Conservation (phyloP, 2,888 invertebrate genomes). For the Parthenolecanium corni region DNA sequence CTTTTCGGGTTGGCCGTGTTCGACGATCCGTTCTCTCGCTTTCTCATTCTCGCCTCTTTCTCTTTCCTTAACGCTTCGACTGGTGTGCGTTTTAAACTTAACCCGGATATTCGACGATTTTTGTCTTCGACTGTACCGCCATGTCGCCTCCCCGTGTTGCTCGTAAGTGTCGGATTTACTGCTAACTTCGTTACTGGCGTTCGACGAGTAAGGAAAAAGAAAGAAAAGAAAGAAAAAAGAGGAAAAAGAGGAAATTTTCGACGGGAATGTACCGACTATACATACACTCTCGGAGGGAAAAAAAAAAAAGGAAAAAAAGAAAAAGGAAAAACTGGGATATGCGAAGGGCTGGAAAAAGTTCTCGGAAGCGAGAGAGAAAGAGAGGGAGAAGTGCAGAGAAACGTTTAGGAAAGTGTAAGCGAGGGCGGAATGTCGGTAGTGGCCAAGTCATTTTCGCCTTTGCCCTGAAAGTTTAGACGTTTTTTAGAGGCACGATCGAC, state of each 20-base stretch:
- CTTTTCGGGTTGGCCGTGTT: too few relatives aligned
- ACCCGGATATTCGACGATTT: constrained; percentile 28
- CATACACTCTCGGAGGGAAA: constrained; percentile 10
- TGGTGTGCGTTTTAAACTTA: constrained; percentile 23
- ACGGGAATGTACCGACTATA: constrained; percentile 21
- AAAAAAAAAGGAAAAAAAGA: constrained; percentile 19
- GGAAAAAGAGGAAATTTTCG: constrained; percentile 12
- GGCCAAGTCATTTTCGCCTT: too few relatives aligned
- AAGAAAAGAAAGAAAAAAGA: too few relatives aligned
- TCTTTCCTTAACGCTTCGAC: constrained; percentile 3
- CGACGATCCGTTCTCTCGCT: constrained; percentile 10
- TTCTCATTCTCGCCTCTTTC: constrained; percentile 10
- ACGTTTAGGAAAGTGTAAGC: too few relatives aligned
- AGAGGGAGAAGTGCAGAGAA: too few relatives aligned
- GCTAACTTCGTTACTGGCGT: constrained; percentile 23
- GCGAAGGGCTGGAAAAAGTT: background rate
- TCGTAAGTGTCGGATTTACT: constrained; percentile 27
- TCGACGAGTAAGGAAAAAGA: background rate
- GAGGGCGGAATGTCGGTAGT: too few relatives aligned
- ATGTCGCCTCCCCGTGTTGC: constrained; percentile 14
- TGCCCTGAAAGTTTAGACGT: too few relatives aligned
- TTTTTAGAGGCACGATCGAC: too few relatives aligned
- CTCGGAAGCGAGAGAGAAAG: too few relatives aligned
- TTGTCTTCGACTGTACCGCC: constrained; percentile 26
- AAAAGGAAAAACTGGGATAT: background rate